Percentiles rank a stretch among this genome's conserved stretches.
phyloP scores from a whole-genome alignment of 1,140 invertebrate genomes.

The Choristoneura fumiferana region DNA sequence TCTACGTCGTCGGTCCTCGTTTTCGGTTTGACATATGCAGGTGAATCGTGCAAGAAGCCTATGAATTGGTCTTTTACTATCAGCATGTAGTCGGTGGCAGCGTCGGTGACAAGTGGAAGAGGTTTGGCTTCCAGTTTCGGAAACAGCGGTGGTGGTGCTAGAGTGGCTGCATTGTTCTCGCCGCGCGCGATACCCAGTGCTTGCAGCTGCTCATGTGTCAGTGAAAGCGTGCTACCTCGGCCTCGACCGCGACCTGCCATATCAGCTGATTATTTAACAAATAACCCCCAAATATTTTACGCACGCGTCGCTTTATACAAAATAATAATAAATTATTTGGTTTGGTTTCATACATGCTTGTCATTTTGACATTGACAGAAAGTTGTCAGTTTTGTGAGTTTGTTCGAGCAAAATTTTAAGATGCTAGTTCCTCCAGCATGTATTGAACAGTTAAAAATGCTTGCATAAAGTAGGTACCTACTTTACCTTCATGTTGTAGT shows the following conservation, averaged over 20 bases:
- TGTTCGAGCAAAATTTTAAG: no score
- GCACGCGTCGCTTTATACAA: slow-evolving; percentile 1
- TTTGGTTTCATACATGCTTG: no score
- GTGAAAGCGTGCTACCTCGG: slow-evolving; percentile 54
- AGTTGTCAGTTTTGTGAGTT: neutral
- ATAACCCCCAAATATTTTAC: neutral
- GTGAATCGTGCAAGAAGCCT: slow-evolving; percentile 72
- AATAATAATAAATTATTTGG: no score
- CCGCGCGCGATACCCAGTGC: slow-evolving; percentile 65
- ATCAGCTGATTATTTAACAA: neutral
- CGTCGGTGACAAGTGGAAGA: slow-evolving; percentile 61
- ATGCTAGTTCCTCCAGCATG: no score
- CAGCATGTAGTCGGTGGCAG: slow-evolving; percentile 73
- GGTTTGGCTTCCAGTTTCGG: slow-evolving; percentile 73
- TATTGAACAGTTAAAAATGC: no score
- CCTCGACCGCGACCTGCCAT: slow-evolving; percentile 74
- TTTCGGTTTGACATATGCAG: slow-evolving; percentile 66
- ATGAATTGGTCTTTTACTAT: slow-evolving; percentile 76
- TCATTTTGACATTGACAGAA: slow-evolving; percentile 2
- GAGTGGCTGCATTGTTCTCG: slow-evolving; percentile 55
- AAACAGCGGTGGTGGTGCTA: slow-evolving; percentile 71
- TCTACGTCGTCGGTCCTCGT: slow-evolving; percentile 65
- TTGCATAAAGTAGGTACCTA: no score
- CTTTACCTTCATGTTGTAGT: no score
- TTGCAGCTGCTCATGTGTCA: slow-evolving; percentile 74